Conservation (phyloP, 2,888 invertebrate species). For the Elgonia sp. region DNA sequence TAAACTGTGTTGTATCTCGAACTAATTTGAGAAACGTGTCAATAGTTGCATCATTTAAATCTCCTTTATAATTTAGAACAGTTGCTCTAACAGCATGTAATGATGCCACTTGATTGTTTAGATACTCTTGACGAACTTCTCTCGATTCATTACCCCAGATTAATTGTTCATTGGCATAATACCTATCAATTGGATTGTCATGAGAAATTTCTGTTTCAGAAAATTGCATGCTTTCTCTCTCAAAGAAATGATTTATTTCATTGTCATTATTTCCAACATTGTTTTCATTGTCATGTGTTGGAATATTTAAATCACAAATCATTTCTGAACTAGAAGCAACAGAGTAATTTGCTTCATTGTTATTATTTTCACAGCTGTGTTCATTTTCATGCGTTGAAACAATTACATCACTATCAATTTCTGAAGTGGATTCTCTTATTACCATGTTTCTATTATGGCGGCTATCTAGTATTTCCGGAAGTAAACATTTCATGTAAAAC, state of each 20-base stretch:
- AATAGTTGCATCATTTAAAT: constrained; percentile 12
- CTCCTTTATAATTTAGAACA: background rate
- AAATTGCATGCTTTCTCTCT: no score
- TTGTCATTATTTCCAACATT: no score
- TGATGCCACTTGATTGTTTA: background rate
- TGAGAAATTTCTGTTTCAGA: no score
- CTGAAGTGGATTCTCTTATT: constrained; percentile 6
- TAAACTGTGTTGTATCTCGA: background rate
- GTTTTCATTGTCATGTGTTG: no score
- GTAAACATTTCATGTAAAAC: background rate
- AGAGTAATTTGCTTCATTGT: no score
- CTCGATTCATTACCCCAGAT: background rate
- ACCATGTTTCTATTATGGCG: constrained; percentile 1
- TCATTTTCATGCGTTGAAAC: no score
- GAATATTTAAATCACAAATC: no score
- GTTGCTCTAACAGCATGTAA: background rate
- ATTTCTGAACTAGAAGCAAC: no score
- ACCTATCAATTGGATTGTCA: no score
- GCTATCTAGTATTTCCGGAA: constrained; percentile 18
- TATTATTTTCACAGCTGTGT: no score
- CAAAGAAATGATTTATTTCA: no score
- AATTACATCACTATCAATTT: background rate
- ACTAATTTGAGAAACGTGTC: constrained; percentile 27
- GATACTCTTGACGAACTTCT: background rate
- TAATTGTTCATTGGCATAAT: constrained; percentile 9